Percentiles rank a stretch among this genome's conserved stretches.
phyloP scores from a whole-genome alignment of 2,797 vertebrate genomes.

The Amblyraja radiata region DNA sequence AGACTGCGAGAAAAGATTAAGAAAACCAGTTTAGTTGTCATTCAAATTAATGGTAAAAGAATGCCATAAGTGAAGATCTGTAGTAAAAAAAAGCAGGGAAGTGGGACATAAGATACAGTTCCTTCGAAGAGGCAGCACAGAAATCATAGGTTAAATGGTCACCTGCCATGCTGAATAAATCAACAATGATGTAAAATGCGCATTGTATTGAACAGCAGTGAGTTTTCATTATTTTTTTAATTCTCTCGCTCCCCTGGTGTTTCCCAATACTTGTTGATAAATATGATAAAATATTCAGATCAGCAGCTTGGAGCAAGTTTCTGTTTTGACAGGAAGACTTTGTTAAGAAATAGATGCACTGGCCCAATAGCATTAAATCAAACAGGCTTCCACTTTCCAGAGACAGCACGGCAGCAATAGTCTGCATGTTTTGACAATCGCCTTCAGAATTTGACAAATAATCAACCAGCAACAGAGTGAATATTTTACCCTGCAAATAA shows the following conservation, averaged over 20 bases:
- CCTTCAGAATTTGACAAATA: not conserved
- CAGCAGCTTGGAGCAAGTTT: not conserved
- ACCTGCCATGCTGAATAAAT: not conserved
- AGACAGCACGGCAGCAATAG: not conserved
- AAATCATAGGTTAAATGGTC: not conserved
- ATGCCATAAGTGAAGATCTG: not conserved
- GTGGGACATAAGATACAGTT: not conserved
- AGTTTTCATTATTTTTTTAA: not conserved
- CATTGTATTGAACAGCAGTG: not conserved
- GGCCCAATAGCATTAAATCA: not conserved
- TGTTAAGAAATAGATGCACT: not conserved
- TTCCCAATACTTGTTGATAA: not conserved
- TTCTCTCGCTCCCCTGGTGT: not conserved
- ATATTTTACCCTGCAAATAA: not conserved
- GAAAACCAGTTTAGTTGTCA: not conserved
- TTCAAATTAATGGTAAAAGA: not conserved
- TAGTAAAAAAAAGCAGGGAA: not conserved
- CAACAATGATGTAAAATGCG: not conserved
- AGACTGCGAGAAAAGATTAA: not conserved
- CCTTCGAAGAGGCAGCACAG: not conserved
- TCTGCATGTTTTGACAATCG: not conserved
- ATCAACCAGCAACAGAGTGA: not conserved
- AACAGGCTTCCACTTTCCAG: not conserved
- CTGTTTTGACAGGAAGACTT: not conserved
- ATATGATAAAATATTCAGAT: not conserved